Conservation (phyloP, 1,140 invertebrate species). For the Magallana ariakensis region DNA sequence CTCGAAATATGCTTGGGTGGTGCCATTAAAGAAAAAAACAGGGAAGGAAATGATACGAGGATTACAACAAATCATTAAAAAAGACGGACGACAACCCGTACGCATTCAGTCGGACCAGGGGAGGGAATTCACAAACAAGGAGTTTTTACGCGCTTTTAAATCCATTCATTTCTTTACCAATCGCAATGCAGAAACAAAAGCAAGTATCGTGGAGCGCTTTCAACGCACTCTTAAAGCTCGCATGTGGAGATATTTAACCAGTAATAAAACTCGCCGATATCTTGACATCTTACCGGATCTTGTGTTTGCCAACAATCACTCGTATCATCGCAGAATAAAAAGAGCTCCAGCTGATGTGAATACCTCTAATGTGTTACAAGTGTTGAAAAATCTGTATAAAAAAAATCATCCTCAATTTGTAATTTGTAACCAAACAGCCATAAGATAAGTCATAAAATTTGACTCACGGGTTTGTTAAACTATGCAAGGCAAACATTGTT, state of each 20-base stretch:
- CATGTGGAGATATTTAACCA: conserved; percentile 48
- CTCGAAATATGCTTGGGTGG: conserved; percentile 1
- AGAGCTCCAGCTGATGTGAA: background rate
- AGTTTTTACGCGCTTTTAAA: background rate
- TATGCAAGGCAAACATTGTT: no score
- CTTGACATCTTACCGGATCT: conserved; percentile 38
- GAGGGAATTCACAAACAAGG: background rate
- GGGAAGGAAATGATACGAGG: background rate
- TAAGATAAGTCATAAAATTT: no score
- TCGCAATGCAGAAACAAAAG: no score
- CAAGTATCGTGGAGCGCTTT: conserved; percentile 2
- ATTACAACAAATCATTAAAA: no score
- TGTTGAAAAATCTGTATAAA: conserved; percentile 19
- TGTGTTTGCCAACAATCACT: conserved; percentile 21
- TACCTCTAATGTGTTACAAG: background rate
- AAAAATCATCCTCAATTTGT: background rate
- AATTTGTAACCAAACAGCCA: no score
- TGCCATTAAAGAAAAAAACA: background rate
- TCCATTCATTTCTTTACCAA: no score
- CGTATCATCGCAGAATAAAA: conserved; percentile 24
- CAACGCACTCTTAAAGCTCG: conserved; percentile 35
- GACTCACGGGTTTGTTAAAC: no score
- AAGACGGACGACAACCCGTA: no score
- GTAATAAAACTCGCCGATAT: conserved; percentile 18
- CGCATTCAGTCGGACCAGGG: background rate